phyloP scores from a whole-genome alignment of 2,797 vertebrate genomes.

The Mormyrus proboscirostris region DNA sequence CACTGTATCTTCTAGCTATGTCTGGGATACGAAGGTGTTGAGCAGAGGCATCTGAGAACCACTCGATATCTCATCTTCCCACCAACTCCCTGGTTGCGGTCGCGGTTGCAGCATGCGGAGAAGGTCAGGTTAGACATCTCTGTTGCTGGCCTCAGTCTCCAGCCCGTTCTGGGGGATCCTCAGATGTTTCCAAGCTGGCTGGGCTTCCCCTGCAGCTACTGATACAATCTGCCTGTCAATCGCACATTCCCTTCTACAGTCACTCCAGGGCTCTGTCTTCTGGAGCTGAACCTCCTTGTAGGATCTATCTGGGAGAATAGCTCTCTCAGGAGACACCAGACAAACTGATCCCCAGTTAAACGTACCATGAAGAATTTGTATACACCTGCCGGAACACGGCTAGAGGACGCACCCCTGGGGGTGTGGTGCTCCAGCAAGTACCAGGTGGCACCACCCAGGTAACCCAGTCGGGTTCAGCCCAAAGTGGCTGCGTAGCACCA shows the following conservation, averaged over 20 bases:
- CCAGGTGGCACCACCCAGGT: not conserved
- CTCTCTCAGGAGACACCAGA: not conserved
- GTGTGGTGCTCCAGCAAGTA: not conserved
- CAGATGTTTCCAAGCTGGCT: not conserved
- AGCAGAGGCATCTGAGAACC: not conserved
- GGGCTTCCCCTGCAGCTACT: not conserved
- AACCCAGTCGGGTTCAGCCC: not conserved
- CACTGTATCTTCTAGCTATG: not conserved
- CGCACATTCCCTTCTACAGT: not conserved
- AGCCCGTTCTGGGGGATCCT: not conserved
- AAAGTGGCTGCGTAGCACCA: not conserved
- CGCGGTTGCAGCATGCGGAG: not conserved
- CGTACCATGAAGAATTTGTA: not conserved
- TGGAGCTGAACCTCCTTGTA: not conserved
- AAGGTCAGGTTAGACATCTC: not conserved
- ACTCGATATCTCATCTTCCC: not conserved
- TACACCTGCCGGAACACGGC: not conserved
- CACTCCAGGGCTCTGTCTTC: not conserved
- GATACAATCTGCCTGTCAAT: not conserved
- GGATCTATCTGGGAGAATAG: not conserved
- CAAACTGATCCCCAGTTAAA: not conserved
- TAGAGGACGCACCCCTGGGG: not conserved
- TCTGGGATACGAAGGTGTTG: not conserved
- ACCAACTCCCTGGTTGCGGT: not conserved
- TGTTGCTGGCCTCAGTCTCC: not conserved